phyloP scores from a whole-genome alignment of 2,888 invertebrate genomes.

The Leptodirus hochenwartii region DNA sequence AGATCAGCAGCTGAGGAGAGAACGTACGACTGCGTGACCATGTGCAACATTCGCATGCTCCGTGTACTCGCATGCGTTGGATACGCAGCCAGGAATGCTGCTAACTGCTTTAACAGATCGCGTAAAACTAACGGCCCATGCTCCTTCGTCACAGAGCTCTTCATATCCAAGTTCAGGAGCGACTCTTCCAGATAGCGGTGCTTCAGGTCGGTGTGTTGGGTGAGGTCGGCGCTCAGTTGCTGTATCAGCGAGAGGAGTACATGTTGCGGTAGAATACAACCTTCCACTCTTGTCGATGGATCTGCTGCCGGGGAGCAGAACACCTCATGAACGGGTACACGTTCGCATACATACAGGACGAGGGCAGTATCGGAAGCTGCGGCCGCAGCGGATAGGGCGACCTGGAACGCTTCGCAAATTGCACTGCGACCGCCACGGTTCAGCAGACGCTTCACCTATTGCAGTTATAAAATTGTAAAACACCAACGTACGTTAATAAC shows the following conservation, averaged over 20 bases:
- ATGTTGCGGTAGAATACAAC: conserved; percentile 67
- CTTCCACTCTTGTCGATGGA: too few species aligned
- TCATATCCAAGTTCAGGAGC: conserved; percentile 59
- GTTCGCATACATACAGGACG: conserved; percentile 74
- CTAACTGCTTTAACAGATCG: conserved; percentile 57
- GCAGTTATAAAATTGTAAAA: too few species aligned
- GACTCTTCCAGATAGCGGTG: conserved; percentile 74
- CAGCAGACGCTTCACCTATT: too few species aligned
- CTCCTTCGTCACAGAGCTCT: conserved; percentile 60
- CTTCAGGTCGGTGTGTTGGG: conserved; percentile 66
- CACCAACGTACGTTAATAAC: too few species aligned
- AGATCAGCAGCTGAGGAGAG: too few species aligned
- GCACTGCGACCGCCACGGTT: too few species aligned
- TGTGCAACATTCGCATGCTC: conserved; percentile 50
- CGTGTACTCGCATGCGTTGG: conserved; percentile 45
- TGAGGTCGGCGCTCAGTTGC: conserved; percentile 80
- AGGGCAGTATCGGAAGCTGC: conserved; percentile 71
- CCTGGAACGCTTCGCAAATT: conserved; percentile 88
- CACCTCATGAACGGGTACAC: conserved; percentile 60
- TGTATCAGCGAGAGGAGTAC: conserved; percentile 86
- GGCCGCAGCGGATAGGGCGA: conserved; percentile 46
- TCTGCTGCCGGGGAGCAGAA: conserved; percentile 47
- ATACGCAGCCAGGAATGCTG: conserved; percentile 43
- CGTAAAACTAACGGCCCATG: conserved; percentile 64
- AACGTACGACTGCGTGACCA: conserved; percentile 43